Base-by-base conservation (phyloP, 2,888 invertebrate species). In the Pandemis cinnamomeana region DNA sequence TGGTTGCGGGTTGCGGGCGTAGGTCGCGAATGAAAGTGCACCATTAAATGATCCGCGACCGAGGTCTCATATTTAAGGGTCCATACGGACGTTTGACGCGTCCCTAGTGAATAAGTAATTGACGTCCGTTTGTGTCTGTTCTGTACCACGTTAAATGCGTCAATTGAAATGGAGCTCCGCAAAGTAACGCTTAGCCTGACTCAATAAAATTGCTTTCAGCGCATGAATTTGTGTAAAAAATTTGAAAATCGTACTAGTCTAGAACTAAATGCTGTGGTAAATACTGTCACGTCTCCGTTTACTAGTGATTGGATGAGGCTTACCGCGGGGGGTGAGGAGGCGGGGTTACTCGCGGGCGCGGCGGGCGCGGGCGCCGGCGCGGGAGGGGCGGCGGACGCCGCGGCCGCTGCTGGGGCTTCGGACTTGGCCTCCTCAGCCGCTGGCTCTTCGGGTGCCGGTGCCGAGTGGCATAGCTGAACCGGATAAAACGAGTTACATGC, bases 401-500 rank as follows among this genome's bases (percentile, higher is more conserved):
- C 72, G 0, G 80, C 76, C 0, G 79, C 72, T 0, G 80, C 75
- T 2, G 73, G 51, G 11, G 78, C 78, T 0, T 61, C 75, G 2
- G 78, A 71, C 1, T 87, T 87, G 1, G 83, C 87, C 2, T 89
- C 90, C 2, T 87, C 87, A 0, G 88, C 85, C 2, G 81, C 79
- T 0, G 90, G 15, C 2, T 89, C 90, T 0, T 87, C 87, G 0
- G 88, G 86, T 3, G 81, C 79, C 0, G 90, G 89, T 0, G 84
- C 85, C 20, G 88, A 84, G 15, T 81, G 81, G 80, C 84, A 83
- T 63, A 88, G 73, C 90, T 90, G 76, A 2, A 20, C 44, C 42
- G 7, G 44, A 48, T 41, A 48, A 15, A 60, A 48, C 13, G 62
- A 20, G 58, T 13, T 10, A 10, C 46, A 66, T 20, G 44, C 27